These are phyloP conservation scores for Spilogale gracilis DNA, from an alignment of 2,113 vertebrate genomes.

Conservation along the genomic window DNA sequence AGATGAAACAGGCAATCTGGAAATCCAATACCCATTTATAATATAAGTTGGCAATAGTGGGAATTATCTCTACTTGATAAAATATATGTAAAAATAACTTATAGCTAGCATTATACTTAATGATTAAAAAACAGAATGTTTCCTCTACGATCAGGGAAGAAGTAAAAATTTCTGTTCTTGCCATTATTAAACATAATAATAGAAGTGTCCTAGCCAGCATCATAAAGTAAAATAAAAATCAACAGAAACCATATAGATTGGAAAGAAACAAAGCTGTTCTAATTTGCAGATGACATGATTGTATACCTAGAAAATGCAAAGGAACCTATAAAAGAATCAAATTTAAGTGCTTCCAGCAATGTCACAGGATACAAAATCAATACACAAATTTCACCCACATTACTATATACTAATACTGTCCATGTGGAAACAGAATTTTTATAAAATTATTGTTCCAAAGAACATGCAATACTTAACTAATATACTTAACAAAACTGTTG, in stretches of 20 bases:
- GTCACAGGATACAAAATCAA: not conserved
- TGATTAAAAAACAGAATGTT: not conserved
- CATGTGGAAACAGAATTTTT: not conserved
- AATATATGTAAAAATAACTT: not conserved
- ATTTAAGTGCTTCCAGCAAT: not conserved
- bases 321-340: not conserved
- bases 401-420: not conserved
- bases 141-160: not conserved
- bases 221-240: not conserved
- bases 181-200: not conserved
- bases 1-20: not conserved
- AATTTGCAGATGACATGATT: not conserved
- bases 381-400: not conserved
- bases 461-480: not conserved
- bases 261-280: not conserved
- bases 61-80: slow-evolving; percentile 2
- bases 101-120: not conserved
- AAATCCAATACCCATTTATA: not conserved
- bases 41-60: not conserved
- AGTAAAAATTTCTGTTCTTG: not conserved
- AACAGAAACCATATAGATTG: not conserved
- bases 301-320: not conserved
- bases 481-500: not conserved
- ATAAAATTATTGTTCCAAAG: not conserved
- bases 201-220: not conserved